Evolutionary conservation across 92 coral and sea anemone species (phyloP), one percentile per base, ranked within the genome.

Genomic region (Heliopora coerulea): DNA sequence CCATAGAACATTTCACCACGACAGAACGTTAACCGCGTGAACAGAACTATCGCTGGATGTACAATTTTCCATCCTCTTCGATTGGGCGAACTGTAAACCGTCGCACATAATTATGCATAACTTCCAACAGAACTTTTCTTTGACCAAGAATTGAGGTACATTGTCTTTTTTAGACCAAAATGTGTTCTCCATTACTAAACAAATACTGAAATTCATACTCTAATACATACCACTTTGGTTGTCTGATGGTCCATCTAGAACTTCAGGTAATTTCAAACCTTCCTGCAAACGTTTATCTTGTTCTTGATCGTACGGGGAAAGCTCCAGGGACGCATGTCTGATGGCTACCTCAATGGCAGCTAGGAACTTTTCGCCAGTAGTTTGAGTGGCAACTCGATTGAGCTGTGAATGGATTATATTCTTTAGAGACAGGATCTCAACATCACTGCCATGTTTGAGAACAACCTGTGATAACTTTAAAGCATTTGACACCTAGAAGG

Each of bases 271-370:
- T 9, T 26, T 52, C 32, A 70, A 70, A 48, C 58, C 74, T 46
- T 46, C 52, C 15, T 46, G 52, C 15, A 46, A 46, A 46, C 52
- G 15, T n/a, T 46, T 46, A n/a, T 46, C 52, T 46, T 8, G n/a
- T 2, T 8, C n/a, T 6, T 46, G 52, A n/a, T 46, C 17, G 5
- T 37, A 5, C 15, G 52, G 10, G 2, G n/a, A 46, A 46, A 7
- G 19, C 14, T 70, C 62, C 77, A 62, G 54, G 3, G 77, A 70
- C 54, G 77, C 77, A 54, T 70, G 29, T 26, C 77, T 62, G 35
- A 70, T 54, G 27, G 42, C 77, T 15, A 31, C 14, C 21, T 70
- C 77, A 27, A 70, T 34, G 19, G 77, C 62, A 3, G 46, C 48
- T 28, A 70, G 12, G 2, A 70, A 52, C 20, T 34, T 32, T 1